Evolutionary conservation across 2,113 vertebrate genomes (phyloP), one percentile per base, ranked within the genome.

Genomic region (Syrrhaptes paradoxus): DNA sequence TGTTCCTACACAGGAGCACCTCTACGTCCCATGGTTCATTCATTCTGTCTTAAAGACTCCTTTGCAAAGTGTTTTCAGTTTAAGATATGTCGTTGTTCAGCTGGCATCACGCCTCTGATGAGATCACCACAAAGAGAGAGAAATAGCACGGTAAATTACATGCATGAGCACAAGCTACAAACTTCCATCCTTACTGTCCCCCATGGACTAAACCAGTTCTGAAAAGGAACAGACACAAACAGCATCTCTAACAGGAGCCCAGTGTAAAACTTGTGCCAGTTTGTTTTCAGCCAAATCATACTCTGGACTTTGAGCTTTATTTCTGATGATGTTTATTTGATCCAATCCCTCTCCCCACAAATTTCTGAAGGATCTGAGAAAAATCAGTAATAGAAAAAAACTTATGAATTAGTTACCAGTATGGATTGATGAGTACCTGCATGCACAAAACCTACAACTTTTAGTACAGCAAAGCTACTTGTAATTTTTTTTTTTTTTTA

Each of bases 181-280:
- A 29, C 9, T 49, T 8, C 49, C 67, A 36, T 15, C 82, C 67
- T 83, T 26, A 28, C 14, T 38, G 14, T 41, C 13, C 61, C n/a
- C 63, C 10, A 0, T 3, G 2, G 76, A 14, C 32, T 54, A 70
- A 31, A 41, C 4, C 4, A 2, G 43, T 4, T 32, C 58, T 66
- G 78, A 25, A 36, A 49, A 71, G 32, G n/a, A 68, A 2, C 38
- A 72, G 26, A 10, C 31, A 25, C 0, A 1, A 70, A 31, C 61
- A 29, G 66, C 1, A 8, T 8, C 61, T 87, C 24, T 26, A 31
- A 2, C 36, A 51, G 63, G 32, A 81, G 19, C 67, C 36, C 63
- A 54, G 36, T 9, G 26, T 20, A 48, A 31, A 77, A 4, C 45
- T 20, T 49, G 13, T 2, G 8, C 5, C 17, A 3, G 5, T 65